Evolutionary conservation across 2,888 invertebrate genomes (phyloP), one percentile per base, ranked within the genome.

Genomic region (Rhaphigaster nebulosa): DNA sequence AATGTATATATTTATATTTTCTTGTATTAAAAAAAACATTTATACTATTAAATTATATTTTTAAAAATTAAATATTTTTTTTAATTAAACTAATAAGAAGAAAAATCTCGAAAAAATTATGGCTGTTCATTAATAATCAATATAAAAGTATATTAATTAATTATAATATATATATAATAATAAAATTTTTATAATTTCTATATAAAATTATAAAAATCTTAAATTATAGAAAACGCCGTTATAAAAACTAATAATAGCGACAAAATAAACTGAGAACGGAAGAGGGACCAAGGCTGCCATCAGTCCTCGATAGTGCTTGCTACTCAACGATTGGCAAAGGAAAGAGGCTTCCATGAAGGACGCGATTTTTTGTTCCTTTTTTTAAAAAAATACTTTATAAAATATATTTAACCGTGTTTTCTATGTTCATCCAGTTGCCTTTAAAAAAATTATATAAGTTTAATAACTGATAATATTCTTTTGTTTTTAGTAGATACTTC

Each of bases 231-330:
- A 45, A 10, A 45, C 45, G n/a, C n/a, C 60, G 60, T 60, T 60
- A 65, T 10, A 65, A 29, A 65, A 65, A 65, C 65, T 65, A 15
- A n/a, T 60, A n/a, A 60, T n/a, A 12, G n/a, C 8, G 60, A n/a
- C 5, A 65, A 65, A 65, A 65, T 29, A 65, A n/a, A 76, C 20
- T 1, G 34, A 76, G 38, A 76, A 76, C 70, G 70, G 70, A 76
- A 76, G 70, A 76, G 38, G 8, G 4, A 76, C 20, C 70, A 76
- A 76, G 70, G 70, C 38, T 76, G 23, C 20, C 8, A 0, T 1
- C 20, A 76, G 70, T 76, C 34, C 70, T 76, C 70, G 65, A 65
- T 65, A 65, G 65, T 65, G n/a, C 60, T 60, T 60, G 60, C 65
- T 29, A 29, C 29, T 13, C 29, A 65, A 65, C 70, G 70, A 23